A percentile compares a stretch with the other conserved stretches of the same genome.
Evolutionary conservation across 1,140 invertebrate species (phyloP).

Genomic region (Drosophila melanica): DNA sequence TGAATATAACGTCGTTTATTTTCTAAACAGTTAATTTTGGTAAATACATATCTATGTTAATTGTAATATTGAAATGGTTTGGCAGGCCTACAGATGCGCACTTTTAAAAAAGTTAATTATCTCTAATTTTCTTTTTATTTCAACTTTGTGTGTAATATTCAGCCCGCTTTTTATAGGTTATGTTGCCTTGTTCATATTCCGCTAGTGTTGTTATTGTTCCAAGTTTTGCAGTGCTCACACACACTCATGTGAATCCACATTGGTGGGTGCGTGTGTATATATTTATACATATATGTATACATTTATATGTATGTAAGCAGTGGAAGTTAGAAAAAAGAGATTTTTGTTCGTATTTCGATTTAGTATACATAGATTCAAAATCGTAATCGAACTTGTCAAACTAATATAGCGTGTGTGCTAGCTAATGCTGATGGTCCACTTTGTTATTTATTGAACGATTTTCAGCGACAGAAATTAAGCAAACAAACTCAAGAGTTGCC

Average conservation of each 20-base stretch:
- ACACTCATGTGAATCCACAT: slow-evolving; percentile 1
- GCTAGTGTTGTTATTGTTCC: slow-evolving; percentile 22
- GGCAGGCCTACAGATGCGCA: background rate
- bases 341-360: slow-evolving; percentile 7
- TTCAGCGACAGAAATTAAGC: slow-evolving; percentile 29
- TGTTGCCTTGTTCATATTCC: slow-evolving; percentile 15
- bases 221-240: slow-evolving; percentile 15
- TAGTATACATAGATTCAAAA: slow-evolving; percentile 16
- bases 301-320: slow-evolving; percentile 4
- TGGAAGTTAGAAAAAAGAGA: slow-evolving; percentile 1
- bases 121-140: background rate
- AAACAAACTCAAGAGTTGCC: slow-evolving; percentile 39
- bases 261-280: background rate
- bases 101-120: background rate
- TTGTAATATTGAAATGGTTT: background rate
- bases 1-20: slow-evolving; percentile 5
- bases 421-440: background rate
- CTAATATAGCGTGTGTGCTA: background rate
- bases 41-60: slow-evolving; percentile 1
- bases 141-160: slow-evolving; percentile 7
- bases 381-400: slow-evolving; percentile 9
- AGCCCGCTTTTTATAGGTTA: slow-evolving; percentile 34
- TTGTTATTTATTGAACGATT: slow-evolving; percentile 16
- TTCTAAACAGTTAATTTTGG: slow-evolving; percentile 4
- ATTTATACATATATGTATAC: slow-evolving; percentile 1